phyloP scores from a whole-genome alignment of 2,888 invertebrate species.

The Microctonus hyperodae region DNA sequence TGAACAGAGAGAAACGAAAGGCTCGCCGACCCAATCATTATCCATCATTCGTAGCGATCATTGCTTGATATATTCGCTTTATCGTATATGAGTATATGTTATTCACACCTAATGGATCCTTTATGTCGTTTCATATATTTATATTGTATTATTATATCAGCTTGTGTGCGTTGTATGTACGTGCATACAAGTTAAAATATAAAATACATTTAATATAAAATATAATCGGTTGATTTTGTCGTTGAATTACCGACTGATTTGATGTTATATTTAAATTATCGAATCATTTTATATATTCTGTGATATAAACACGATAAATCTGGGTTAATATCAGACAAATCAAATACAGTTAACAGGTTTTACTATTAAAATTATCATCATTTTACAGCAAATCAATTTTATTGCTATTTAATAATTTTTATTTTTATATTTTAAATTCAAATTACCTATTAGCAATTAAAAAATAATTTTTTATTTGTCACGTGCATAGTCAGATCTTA shows the following conservation, averaged over 20 bases:
- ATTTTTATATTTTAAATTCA: not conserved
- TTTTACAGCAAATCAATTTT: not conserved
- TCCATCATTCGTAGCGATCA: conserved; percentile 54
- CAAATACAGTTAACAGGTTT: conserved; percentile 44
- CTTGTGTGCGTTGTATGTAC: not conserved
- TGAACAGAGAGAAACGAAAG: conserved; percentile 47
- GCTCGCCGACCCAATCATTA: conserved; percentile 59
- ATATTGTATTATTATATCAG: not conserved
- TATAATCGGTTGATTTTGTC: too few species aligned
- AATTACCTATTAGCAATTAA: not conserved
- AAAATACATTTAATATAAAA: too few species aligned
- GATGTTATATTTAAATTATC: too few species aligned
- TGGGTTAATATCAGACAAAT: conserved; percentile 44
- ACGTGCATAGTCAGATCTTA: conserved; percentile 8
- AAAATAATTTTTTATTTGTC: not conserved
- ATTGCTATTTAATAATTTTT: not conserved
- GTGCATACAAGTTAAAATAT: not conserved
- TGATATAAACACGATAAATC: conserved; percentile 33
- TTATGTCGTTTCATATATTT: not conserved
- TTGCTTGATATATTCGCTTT: conserved; percentile 50
- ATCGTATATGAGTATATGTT: conserved; percentile 37
- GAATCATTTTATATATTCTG: too few species aligned
- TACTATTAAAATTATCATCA: conserved; percentile 53
- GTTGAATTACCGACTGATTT: too few species aligned
- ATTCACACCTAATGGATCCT: conserved; percentile 26